Base-by-base conservation (phyloP, 2,113 vertebrate species). In the Pseudopipra pipra region DNA sequence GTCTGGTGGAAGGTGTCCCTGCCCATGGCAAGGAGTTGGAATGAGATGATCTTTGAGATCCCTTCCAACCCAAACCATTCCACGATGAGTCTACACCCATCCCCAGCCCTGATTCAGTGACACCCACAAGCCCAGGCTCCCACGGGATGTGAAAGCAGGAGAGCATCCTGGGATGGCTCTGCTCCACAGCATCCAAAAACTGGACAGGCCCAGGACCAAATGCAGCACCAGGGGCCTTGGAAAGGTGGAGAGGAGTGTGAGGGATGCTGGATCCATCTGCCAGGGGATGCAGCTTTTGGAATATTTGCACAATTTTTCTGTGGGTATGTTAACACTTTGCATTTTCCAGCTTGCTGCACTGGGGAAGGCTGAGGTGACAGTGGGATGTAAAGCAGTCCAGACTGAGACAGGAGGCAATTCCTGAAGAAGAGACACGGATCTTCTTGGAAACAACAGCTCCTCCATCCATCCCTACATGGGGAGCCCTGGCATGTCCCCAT, bases 401-500 rank as follows among this genome's bases (percentile, higher is more conserved):
- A 1, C 4, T 0, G 47, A 59, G 54, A 4, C 10, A 18, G 72
- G 59, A 65, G 25, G 3, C 2, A 6, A 22, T 14, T 56, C 18
- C 51, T 17, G 16, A 6, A 17, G 46, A 54, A 35, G 35, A 39
- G 31, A 23, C 0, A 1, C 3, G 14, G 46, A 18, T 55, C 65
- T 58, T 55, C 81, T 22, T 25, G 15, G 23, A 6, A 3, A 17
- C 39, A 28, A 8, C 22, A 37, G 47, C 1, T 37, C 56, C 56
- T 37, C n/a, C 58, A 9, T 28, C 17, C 59, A 62, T 63, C 37
- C 44, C 56, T 31, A 2, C 0, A 0, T 0, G 22, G 1, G 4
- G 24, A 66, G 20, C 30, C 25, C 54, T 0, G 0, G 20, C 44
- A 0, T 1, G 0, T 2, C 66, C 14, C 43, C 37, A 5, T 1